Conservation (phyloP, 2,797 vertebrate genomes). For the Carcharodon carcharias region DNA sequence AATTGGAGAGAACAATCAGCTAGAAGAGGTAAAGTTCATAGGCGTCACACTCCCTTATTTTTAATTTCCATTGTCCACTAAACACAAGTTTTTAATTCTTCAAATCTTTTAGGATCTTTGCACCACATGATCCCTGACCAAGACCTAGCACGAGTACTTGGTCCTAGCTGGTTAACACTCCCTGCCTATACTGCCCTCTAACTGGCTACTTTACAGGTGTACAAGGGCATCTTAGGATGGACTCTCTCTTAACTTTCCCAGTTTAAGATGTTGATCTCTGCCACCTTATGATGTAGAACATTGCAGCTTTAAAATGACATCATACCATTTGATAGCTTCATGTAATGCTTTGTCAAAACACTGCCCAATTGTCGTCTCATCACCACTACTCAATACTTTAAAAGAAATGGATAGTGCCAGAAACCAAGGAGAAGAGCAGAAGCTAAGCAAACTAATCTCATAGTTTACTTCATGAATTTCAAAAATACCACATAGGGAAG, state of each 20-base stretch:
- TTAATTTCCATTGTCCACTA: background rate
- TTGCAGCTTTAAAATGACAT: background rate
- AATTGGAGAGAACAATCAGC: slow-evolving; percentile 5
- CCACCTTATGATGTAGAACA: background rate
- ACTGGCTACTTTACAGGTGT: background rate
- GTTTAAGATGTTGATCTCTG: background rate
- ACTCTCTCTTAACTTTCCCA: background rate
- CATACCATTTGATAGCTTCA: background rate
- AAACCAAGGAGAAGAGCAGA: background rate
- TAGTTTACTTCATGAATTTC: background rate
- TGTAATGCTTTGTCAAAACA: background rate
- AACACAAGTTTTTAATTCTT: background rate
- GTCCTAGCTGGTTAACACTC: background rate
- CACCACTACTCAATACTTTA: background rate
- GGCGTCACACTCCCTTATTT: background rate
- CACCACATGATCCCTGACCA: background rate
- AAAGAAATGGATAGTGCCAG: background rate
- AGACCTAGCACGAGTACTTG: background rate
- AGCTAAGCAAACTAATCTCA: background rate
- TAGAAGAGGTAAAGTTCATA: background rate
- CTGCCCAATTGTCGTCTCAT: background rate
- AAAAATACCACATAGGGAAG: background rate
- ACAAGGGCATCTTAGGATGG: background rate
- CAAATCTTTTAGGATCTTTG: background rate
- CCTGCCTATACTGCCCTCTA: background rate